Evolutionary conservation across 1,140 invertebrate genomes (phyloP), one percentile per base, ranked within the genome.

Genomic region (Bombus turneri): DNA sequence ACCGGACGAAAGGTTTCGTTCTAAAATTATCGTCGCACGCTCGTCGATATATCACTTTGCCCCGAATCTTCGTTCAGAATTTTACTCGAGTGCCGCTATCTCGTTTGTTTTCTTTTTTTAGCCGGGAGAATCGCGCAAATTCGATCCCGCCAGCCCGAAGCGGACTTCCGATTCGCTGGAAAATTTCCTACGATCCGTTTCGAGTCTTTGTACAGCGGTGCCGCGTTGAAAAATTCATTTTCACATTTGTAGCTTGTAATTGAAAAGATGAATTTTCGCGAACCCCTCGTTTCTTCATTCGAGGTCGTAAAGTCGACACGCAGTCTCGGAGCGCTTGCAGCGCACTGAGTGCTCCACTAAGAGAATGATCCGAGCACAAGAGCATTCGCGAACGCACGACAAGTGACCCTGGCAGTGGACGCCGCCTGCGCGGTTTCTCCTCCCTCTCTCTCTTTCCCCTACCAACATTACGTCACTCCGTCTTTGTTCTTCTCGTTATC

Each of bases 401-500:
- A 82, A 90, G 93, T 94, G 93, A 94, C 94, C 94, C 93, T 95
- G 94, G 94, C 94, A 94, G 91, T 95, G 93, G 94, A 92, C 85
- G 90, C 93, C 94, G 94, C 94, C 94, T 95, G 94, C 94, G 94
- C 94, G 90, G 86, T 64, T 53, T 69, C 74, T 78, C 64, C 68
- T 31, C 80, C 43, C 73, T 47, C 43, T 74, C 47, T 43, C 37
- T 68, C n/a, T 43, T 34, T 39, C 47, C 28, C n/a, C 22, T 39
- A 4, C 74, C 34, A 64, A 39, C 37, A 25, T n/a, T 34, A 34
- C 53, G 28, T 57, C 62, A 28, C 9, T 22, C 15, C 47, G 15
- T 64, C 78, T 39, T 6, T 74, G 1, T 37, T 53, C 41, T 22
- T 18, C 41, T 57, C 47, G 25, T 8, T 59, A 39, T 64, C 57